Evolutionary conservation across 2,113 vertebrate species (phyloP), one percentile per base, ranked within the genome.

Genomic region (Crotalus horridus): DNA sequence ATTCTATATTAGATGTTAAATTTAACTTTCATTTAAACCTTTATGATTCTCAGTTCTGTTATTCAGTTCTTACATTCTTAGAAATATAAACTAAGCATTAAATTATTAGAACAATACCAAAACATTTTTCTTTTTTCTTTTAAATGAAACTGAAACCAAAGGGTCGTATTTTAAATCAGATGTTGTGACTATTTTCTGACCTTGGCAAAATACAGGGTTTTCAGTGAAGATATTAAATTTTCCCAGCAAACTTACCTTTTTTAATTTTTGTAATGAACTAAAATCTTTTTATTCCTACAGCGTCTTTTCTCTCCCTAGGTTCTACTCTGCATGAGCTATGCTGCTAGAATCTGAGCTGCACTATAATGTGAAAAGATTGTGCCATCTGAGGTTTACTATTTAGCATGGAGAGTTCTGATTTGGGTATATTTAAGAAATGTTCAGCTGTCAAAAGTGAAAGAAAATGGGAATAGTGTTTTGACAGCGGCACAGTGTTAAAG

Each of bases 391-490:
- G 97, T 96, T 97, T 96, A 96, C 97, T 98, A 97, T 97, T 98
- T 97, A 98, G 97, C 94, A 90, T 95, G 96, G 97, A 98, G 97
- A 96, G 97, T 98, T 98, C 98, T 95, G 97, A 98, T 97, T 98
- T 98, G 97, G 97, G 97, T 98, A 96, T 98, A 98, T 98, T 98
- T 98, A 98, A 98, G 97, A 98, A 98, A 97, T 96, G 96, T 96
- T 98, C 97, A 98, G 97, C 97, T 98, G 97, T 98, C 98, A 98
- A 97, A 98, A 97, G 97, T 96, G 97, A 97, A 96, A 97, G 97
- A 98, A 97, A 98, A 97, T 96, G 96, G 97, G 97, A 97, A 97
- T 97, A 97, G 97, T 98, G 98, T 98, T 98, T 98, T 98, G 98
- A 98, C 98, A 98, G 97, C 96, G 94, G 96, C 97, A 97, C 95